Percentiles rank a stretch among this genome's conserved stretches.
Evolutionary conservation across 2,888 invertebrate genomes (phyloP).

Genomic region (Atherix ibis): DNA sequence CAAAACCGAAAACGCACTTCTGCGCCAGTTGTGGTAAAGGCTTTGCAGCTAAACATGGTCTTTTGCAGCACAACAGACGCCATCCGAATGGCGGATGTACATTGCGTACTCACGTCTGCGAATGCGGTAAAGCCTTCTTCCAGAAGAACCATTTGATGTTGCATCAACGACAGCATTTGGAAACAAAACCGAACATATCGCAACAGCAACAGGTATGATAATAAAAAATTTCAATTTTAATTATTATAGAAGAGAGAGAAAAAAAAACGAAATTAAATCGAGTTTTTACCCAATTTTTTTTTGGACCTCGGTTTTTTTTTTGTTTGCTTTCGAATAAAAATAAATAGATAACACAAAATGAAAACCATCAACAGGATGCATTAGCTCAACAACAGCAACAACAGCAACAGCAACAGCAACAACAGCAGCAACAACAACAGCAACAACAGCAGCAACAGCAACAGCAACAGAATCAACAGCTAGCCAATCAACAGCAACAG

Average conservation of each 20-base stretch:
- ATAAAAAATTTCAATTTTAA: not conserved
- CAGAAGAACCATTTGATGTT: constrained; percentile 71
- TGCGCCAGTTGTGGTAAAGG: constrained; percentile 68
- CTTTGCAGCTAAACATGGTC: constrained; percentile 68
- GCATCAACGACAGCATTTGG: constrained; percentile 60
- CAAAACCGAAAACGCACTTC: constrained; percentile 57
- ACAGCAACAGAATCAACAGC: constrained; percentile 20
- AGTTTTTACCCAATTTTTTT: not conserved
- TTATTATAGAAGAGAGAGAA: not conserved
- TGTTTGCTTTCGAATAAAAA: not conserved
- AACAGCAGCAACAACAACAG: constrained; percentile 23
- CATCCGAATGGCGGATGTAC: constrained; percentile 70
- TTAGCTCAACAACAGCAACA: constrained; percentile 23
- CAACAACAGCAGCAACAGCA: constrained; percentile 32
- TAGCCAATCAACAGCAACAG: constrained; percentile 15
- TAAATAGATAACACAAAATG: constrained; percentile 21
- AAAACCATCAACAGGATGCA: constrained; percentile 17
- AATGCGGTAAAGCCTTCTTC: constrained; percentile 73
- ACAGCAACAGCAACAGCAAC: constrained; percentile 26
- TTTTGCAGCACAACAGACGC: constrained; percentile 61
- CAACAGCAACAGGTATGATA: constrained; percentile 24
- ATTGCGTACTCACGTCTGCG: constrained; percentile 62
- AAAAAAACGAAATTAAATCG: not conserved
- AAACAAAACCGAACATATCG: constrained; percentile 30
- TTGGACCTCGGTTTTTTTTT: constrained; percentile 5